Evolutionary conservation across 2,888 invertebrate species (phyloP).

Genomic region (Hypolimnas misippus): DNA sequence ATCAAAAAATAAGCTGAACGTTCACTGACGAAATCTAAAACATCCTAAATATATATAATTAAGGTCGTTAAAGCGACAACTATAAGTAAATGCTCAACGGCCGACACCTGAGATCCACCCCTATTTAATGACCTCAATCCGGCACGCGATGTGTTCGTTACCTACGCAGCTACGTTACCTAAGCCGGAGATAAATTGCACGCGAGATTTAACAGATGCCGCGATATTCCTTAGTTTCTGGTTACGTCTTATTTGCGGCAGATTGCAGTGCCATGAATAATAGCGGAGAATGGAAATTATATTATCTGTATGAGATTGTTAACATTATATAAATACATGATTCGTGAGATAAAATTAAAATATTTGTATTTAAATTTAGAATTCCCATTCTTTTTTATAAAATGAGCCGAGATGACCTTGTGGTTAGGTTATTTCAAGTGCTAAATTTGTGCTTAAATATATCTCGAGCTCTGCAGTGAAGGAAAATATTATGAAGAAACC

Average conservation of each 20-base stretch:
- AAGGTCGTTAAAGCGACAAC: conserved; percentile 6
- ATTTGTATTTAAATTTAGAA: neutral
- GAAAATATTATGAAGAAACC: too few species aligned
- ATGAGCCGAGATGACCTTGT: too few species aligned
- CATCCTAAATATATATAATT: too few species aligned
- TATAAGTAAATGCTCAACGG: conserved; percentile 3
- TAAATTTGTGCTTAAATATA: too few species aligned
- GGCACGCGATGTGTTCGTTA: conserved; percentile 65
- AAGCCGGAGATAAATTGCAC: conserved; percentile 35
- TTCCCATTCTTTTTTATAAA: too few species aligned
- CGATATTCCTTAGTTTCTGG: conserved; percentile 34
- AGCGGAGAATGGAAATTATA: conserved; percentile 17
- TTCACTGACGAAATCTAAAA: too few species aligned
- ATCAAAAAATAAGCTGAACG: too few species aligned
- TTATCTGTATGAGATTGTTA: conserved; percentile 25
- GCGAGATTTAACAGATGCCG: conserved; percentile 34
- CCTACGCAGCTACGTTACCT: conserved; percentile 35
- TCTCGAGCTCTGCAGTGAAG: too few species aligned
- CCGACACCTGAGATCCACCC: conserved; percentile 47
- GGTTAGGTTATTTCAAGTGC: too few species aligned
- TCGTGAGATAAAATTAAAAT: neutral
- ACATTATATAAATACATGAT: conserved; percentile 21
- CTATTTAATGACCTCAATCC: conserved; percentile 46
- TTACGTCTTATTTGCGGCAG: conserved; percentile 23
- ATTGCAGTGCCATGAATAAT: conserved; percentile 19